Evolutionary conservation across 2,113 vertebrate species (phyloP).

Genomic region (Gambusia affinis): DNA sequence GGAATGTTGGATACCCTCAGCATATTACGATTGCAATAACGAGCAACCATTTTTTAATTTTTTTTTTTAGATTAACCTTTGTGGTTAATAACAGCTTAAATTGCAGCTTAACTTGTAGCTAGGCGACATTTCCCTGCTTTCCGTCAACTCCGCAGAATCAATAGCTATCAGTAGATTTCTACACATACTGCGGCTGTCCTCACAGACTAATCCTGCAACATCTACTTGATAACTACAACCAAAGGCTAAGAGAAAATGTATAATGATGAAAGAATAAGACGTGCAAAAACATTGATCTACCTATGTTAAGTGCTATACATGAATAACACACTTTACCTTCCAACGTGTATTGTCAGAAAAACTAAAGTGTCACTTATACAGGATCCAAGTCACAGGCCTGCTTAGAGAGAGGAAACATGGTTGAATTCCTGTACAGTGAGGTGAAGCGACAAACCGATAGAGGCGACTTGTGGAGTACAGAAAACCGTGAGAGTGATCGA

Average conservation of each 20-base stretch:
- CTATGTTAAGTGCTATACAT: conserved; percentile 61
- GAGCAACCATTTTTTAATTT: conserved; percentile 61
- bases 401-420: conserved; percentile 34
- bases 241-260: conserved; percentile 58
- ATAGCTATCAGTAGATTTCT: conserved; percentile 62
- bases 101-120: conserved; percentile 32
- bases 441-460: conserved; percentile 22
- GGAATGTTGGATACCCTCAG: conserved; percentile 75
- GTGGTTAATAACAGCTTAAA: conserved; percentile 39
- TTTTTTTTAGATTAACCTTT: conserved; percentile 14
- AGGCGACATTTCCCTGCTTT: conserved; percentile 14
- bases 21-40: conserved; percentile 67
- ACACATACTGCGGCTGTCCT: conserved; percentile 59
- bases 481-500: conserved; percentile 21
- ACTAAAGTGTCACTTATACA: conserved; percentile 11
- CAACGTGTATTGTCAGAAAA: conserved; percentile 30
- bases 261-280: conserved; percentile 58
- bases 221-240: conserved; percentile 62
- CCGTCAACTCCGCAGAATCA: conserved; percentile 60
- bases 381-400: conserved; percentile 29
- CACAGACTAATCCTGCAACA: conserved; percentile 64
- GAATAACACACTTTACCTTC: conserved; percentile 18
- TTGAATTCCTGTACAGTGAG: conserved; percentile 43
- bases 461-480: conserved; percentile 49
- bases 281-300: conserved; percentile 66